Evolutionary conservation across 2,888 invertebrate species (phyloP).

Genomic region (Ophraella communa): DNA sequence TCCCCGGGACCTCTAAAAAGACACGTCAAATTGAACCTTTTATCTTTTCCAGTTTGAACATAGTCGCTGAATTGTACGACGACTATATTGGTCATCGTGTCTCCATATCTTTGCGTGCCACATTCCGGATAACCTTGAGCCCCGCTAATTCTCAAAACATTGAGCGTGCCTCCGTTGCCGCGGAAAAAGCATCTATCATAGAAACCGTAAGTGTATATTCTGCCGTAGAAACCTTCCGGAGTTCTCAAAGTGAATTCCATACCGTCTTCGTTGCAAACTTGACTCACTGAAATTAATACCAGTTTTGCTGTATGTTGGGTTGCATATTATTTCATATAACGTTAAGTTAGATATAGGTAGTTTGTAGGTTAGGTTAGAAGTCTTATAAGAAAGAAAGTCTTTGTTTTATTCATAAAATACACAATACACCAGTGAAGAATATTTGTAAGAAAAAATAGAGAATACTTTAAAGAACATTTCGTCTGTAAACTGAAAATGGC

Average conservation of each 20-base stretch:
- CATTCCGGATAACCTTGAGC: slow-evolving; percentile 94
- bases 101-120: slow-evolving; percentile 85
- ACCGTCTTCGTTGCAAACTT: slow-evolving; percentile 91
- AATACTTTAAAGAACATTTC: too few species aligned
- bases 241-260: slow-evolving; percentile 92
- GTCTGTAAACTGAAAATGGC: too few species aligned
- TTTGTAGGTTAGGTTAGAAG: too few species aligned
- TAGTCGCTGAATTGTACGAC: slow-evolving; percentile 93
- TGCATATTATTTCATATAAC: too few species aligned
- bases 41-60: slow-evolving; percentile 89
- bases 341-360: too few species aligned
- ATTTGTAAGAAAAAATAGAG: too few species aligned
- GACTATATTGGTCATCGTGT: slow-evolving; percentile 92
- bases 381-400: too few species aligned
- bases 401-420: too few species aligned
- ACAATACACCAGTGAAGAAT: too few species aligned
- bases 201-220: slow-evolving; percentile 91
- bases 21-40: slow-evolving; percentile 91
- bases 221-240: slow-evolving; percentile 86
- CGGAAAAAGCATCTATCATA: slow-evolving; percentile 91
- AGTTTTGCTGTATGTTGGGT: too few species aligned
- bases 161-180: slow-evolving; percentile 85
- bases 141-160: slow-evolving; percentile 84
- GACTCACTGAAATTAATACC: slow-evolving; percentile 83
- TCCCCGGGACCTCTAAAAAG: slow-evolving; percentile 90